Conservation (phyloP, 2,797 vertebrate species). For the Phyllotis vaccarum region DNA sequence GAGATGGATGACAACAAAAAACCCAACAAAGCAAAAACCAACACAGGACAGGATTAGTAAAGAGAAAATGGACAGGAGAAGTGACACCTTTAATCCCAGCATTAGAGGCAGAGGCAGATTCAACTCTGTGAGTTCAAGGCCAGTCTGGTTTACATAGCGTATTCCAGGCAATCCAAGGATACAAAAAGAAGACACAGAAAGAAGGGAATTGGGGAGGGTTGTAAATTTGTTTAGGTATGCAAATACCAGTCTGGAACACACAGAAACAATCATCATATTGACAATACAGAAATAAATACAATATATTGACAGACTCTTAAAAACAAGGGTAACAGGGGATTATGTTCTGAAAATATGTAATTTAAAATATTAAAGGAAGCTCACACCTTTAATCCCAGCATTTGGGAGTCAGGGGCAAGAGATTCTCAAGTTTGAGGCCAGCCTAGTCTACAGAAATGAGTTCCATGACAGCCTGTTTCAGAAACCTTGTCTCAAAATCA, state of each 20-base stretch:
- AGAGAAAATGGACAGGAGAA: neutral
- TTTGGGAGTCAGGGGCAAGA: neutral
- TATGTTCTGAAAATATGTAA: neutral
- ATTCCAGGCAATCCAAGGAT: neutral
- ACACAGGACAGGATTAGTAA: neutral
- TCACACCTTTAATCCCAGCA: neutral
- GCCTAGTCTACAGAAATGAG: neutral
- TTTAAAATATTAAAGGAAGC: slow-evolving; percentile 36
- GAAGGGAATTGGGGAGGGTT: neutral
- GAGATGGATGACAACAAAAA: neutral
- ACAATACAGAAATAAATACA: slow-evolving; percentile 56
- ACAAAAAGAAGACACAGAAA: neutral
- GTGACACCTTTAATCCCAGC: neutral
- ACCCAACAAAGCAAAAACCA: neutral
- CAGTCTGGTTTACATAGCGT: neutral
- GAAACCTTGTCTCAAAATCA: neutral
- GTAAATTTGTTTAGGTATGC: slow-evolving; percentile 21
- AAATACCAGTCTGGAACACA: slow-evolving; percentile 21
- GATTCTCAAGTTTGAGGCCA: neutral
- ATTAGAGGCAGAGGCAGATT: neutral
- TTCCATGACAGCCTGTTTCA: neutral
- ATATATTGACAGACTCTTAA: slow-evolving; percentile 34
- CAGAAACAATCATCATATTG: slow-evolving; percentile 39
- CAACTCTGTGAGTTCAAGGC: neutral
- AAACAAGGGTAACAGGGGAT: neutral